These are phyloP conservation scores for Nesometra sesokonis DNA, from an alignment of 35 echinoderm and acorn worm species.

Conservation along the genomic window DNA sequence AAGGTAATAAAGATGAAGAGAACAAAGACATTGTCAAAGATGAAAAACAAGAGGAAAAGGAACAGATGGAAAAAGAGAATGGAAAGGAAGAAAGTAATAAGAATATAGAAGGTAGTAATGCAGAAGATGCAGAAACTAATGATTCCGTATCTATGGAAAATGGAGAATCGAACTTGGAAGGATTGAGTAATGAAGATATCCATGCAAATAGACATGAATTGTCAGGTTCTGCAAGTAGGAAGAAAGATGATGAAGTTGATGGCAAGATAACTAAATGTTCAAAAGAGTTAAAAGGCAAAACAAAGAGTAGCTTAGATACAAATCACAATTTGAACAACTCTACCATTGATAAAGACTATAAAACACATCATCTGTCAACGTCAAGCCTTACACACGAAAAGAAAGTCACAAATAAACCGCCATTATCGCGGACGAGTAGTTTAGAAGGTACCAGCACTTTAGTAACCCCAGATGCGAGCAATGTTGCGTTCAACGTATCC, in stretches of 20 bases:
- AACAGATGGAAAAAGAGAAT: constrained; percentile 1
- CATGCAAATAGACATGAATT: no score
- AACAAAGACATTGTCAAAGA: not conserved
- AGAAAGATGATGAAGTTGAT: not conserved
- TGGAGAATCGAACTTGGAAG: not conserved
- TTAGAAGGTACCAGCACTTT: not conserved
- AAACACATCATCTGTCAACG: not conserved
- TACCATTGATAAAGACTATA: not conserved
- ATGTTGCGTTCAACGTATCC: not conserved
- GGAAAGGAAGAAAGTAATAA: not conserved
- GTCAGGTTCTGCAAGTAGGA: no score
- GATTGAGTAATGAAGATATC: no score
- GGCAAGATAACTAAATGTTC: not conserved
- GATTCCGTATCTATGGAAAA: not conserved
- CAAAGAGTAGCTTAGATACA: not conserved
- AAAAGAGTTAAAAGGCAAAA: not conserved
- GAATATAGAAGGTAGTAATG: not conserved
- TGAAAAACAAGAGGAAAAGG: not conserved
- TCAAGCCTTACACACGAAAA: not conserved
- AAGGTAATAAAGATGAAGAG: not conserved
- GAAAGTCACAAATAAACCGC: not conserved
- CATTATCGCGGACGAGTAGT: not conserved
- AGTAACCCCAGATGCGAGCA: not conserved
- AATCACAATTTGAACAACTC: not conserved
- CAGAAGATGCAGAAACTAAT: not conserved